These are phyloP conservation scores for Diglossa cyanea DNA, from an alignment of 2,797 vertebrate species.

Conservation along the genomic window DNA sequence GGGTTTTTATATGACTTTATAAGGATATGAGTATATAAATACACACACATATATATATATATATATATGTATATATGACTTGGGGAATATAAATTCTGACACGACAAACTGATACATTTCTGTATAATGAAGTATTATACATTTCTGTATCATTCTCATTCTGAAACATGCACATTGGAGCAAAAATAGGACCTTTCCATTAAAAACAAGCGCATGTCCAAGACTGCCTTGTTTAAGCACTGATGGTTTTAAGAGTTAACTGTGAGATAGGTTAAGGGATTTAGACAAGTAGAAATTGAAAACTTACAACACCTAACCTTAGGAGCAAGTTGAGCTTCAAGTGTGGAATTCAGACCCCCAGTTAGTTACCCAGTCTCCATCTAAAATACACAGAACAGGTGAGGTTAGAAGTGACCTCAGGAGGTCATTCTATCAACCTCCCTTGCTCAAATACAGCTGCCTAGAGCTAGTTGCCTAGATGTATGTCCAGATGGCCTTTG, in stretches of 20 bases:
- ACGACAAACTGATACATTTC: neutral
- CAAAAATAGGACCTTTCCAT: neutral
- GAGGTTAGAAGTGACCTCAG: neutral
- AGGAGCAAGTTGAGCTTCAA: neutral
- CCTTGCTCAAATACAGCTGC: neutral
- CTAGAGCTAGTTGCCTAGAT: neutral
- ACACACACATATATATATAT: too few relatives aligned
- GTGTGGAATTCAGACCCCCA: neutral
- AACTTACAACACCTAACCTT: neutral
- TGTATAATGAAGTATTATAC: neutral
- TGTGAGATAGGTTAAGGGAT: neutral
- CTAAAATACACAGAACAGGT: neutral
- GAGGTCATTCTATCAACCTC: neutral
- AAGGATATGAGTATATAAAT: neutral
- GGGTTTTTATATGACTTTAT: neutral
- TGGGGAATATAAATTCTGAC: neutral
- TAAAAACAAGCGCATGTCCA: neutral
- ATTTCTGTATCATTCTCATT: neutral
- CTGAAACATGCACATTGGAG: neutral
- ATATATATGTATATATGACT: neutral
- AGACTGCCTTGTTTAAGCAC: neutral
- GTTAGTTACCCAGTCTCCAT: neutral
- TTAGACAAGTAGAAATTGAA: neutral
- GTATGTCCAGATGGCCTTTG: neutral
- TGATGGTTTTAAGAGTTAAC: neutral